A percentile compares a stretch with the other conserved stretches of the same genome.
These are phyloP conservation scores for Etheostoma perlongum DNA, from an alignment of 2,797 vertebrate genomes.

Conservation along the genomic window DNA sequence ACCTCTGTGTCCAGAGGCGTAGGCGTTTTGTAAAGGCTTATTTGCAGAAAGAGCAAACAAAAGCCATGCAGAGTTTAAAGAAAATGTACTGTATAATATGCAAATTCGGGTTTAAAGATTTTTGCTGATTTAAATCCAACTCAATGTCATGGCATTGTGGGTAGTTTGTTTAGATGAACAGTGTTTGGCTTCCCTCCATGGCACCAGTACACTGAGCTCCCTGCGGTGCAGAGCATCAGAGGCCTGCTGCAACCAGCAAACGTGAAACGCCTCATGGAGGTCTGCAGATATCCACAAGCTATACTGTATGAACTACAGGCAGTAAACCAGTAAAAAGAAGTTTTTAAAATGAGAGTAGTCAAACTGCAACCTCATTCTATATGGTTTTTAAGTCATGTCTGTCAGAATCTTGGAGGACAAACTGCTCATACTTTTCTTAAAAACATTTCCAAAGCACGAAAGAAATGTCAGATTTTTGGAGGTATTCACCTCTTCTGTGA, in stretches of 20 bases:
- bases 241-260: no score
- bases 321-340: no score
- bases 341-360: slow-evolving; percentile 3
- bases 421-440: neutral
- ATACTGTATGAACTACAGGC: neutral
- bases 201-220: no score
- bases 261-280: no score
- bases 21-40: slow-evolving; percentile 16
- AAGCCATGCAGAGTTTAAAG: neutral
- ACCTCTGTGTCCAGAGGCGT: slow-evolving; percentile 18
- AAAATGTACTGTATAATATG: slow-evolving; percentile 4
- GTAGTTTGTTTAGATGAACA: no score
- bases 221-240: no score
- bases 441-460: slow-evolving; percentile 15
- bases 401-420: slow-evolving; percentile 29
- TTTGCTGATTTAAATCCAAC: no score
- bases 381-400: slow-evolving; percentile 10
- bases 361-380: neutral
- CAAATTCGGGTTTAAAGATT: slow-evolving; percentile 12
- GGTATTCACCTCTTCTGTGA: neutral
- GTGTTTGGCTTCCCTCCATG: no score
- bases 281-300: neutral
- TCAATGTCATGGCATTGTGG: no score
- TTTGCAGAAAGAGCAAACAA: slow-evolving; percentile 32
- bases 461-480: neutral